Evolutionary conservation across 2,888 invertebrate genomes (phyloP).

Genomic region (Cheilosia pagana): DNA sequence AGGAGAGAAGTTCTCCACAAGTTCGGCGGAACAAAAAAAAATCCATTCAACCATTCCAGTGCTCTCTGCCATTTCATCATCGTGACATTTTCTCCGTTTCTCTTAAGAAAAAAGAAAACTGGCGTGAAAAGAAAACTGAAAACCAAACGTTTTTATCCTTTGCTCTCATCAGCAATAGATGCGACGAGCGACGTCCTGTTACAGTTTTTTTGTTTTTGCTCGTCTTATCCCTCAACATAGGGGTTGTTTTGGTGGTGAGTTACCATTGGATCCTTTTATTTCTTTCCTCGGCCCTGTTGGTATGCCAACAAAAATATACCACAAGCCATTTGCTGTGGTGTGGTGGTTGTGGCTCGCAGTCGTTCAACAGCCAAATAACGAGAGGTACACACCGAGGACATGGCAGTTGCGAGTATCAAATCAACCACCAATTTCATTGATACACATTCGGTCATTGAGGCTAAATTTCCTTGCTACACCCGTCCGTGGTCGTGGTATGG

Average conservation of each 20-base stretch:
- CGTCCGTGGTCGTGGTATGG: background rate
- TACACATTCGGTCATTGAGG: background rate
- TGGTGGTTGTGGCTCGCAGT: conserved; percentile 66
- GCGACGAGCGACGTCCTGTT: conserved; percentile 54
- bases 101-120: conserved; percentile 58
- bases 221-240: conserved; percentile 42
- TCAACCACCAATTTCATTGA: conserved; percentile 4
- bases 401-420: conserved; percentile 20
- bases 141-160: conserved; percentile 48
- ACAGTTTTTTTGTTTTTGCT: conserved; percentile 17
- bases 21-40: conserved; percentile 16
- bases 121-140: conserved; percentile 26
- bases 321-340: conserved; percentile 68
- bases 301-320: conserved; percentile 73
- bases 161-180: conserved; percentile 50
- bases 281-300: conserved; percentile 46
- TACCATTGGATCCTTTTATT: conserved; percentile 63
- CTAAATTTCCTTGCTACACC: background rate
- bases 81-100: conserved; percentile 13
- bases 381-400: conserved; percentile 23
- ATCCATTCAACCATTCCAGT: conserved; percentile 8
- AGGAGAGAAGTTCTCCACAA: conserved; percentile 40
- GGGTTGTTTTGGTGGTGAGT: conserved; percentile 72
- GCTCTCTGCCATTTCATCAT: background rate
- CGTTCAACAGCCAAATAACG: conserved; percentile 61